Percentiles rank a stretch among this genome's conserved stretches.
phyloP scores from a whole-genome alignment of 2,113 vertebrate species.

The Chaetorhynchus papuensis region DNA sequence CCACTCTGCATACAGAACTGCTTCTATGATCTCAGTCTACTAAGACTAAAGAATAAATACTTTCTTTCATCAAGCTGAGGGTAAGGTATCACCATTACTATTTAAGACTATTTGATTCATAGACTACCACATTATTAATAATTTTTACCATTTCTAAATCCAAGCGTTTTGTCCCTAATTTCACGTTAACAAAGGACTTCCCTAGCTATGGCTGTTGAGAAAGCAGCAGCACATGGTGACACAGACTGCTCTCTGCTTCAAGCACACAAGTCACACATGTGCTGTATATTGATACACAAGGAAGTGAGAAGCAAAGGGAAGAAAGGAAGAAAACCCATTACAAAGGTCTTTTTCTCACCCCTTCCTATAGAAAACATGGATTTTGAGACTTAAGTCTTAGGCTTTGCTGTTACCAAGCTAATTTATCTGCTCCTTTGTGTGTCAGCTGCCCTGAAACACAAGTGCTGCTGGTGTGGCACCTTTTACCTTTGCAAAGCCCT shows the following conservation, averaged over 20 bases:
- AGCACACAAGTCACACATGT: accelerated
- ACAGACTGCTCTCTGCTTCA: background rate
- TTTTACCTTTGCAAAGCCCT: background rate
- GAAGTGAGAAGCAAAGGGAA: background rate
- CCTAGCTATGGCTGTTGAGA: accelerated
- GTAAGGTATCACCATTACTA: background rate
- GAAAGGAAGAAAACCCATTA: background rate
- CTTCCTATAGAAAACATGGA: background rate
- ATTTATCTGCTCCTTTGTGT: background rate
- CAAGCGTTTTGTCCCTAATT: background rate
- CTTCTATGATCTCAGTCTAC: background rate
- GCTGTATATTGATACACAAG: accelerated
- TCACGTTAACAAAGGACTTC: background rate
- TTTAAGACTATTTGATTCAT: background rate
- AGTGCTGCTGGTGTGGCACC: background rate
- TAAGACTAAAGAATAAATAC: background rate
- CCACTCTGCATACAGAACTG: background rate
- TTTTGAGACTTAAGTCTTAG: background rate
- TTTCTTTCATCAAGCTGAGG: background rate
- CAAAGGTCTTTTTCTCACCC: accelerated
- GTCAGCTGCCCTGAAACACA: background rate
- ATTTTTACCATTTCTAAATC: background rate
- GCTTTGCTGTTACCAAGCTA: background rate
- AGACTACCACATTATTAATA: background rate
- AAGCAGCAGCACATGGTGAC: background rate